Evolutionary conservation across 2,888 invertebrate species (phyloP).

Genomic region (Nemapogon koenigi): DNA sequence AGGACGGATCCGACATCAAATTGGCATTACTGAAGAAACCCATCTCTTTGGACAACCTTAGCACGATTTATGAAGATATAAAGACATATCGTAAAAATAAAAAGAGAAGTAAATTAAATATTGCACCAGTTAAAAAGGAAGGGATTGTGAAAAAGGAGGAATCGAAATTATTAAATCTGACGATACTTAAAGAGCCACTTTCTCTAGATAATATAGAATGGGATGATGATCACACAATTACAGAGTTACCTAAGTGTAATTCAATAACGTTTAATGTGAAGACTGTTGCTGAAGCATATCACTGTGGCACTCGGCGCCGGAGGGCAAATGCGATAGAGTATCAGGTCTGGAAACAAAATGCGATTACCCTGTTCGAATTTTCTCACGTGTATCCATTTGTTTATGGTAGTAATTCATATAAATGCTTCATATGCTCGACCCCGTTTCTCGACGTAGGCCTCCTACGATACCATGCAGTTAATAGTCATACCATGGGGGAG

Average conservation of each 20-base stretch:
- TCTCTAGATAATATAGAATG: conserved; percentile 25
- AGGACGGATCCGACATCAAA: conserved; percentile 30
- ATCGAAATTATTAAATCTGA: conserved; percentile 17
- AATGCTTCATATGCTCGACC: conserved; percentile 35
- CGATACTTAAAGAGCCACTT: conserved; percentile 31
- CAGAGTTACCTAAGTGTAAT: conserved; percentile 16
- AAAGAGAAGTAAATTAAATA: background rate
- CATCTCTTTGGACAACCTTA: conserved; percentile 28
- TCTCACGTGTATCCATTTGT: conserved; percentile 42
- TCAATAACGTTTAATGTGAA: conserved; percentile 25
- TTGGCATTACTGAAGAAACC: conserved; percentile 33
- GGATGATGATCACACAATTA: conserved; percentile 12
- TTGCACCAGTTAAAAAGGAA: conserved; percentile 1
- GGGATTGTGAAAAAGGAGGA: background rate
- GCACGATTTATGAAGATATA: conserved; percentile 22
- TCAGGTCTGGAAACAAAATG: conserved; percentile 32
- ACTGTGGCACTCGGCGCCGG: conserved; percentile 15
- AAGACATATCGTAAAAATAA: background rate
- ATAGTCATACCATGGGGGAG: conserved; percentile 28
- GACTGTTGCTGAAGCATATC: conserved; percentile 22
- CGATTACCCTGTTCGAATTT: conserved; percentile 33
- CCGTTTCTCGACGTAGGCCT: conserved; percentile 26
- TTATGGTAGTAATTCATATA: conserved; percentile 35
- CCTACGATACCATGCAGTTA: conserved; percentile 30
- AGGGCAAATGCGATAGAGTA: conserved; percentile 15